Conservation (phyloP, 2,888 invertebrate species). For the Flexamia atlantica region DNA sequence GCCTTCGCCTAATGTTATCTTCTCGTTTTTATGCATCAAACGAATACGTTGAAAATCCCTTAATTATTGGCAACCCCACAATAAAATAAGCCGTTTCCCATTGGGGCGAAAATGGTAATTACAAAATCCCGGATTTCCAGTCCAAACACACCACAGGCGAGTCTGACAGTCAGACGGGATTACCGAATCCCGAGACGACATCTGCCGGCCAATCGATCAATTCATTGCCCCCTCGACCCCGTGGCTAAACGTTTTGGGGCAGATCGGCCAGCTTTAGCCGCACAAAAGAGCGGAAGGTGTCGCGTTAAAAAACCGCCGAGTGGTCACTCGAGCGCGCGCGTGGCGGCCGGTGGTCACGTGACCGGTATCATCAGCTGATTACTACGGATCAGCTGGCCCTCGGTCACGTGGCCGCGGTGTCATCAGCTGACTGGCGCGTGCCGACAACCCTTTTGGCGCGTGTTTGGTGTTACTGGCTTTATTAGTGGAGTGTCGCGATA, state of each 20-base stretch:
- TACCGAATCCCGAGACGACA: slow-evolving; percentile 38
- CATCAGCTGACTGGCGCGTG: slow-evolving; percentile 8
- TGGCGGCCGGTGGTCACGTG: slow-evolving; percentile 9
- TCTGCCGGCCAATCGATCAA: slow-evolving; percentile 55
- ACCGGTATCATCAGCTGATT: slow-evolving; percentile 41
- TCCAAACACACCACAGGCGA: slow-evolving; percentile 14
- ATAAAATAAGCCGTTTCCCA: background rate
- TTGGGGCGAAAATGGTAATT: slow-evolving; percentile 20
- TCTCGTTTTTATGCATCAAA: no score
- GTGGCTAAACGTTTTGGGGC: slow-evolving; percentile 35
- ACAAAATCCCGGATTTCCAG: slow-evolving; percentile 46
- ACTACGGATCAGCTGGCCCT: slow-evolving; percentile 13
- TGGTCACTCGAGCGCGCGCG: slow-evolving; percentile 50
- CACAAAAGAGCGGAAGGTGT: slow-evolving; percentile 42
- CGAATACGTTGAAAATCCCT: background rate
- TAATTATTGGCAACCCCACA: background rate
- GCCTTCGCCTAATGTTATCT: no score
- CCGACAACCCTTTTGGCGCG: slow-evolving; percentile 19
- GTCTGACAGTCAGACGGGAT: slow-evolving; percentile 33
- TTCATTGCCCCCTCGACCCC: slow-evolving; percentile 1
- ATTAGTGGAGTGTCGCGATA: background rate
- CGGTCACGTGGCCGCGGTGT: slow-evolving; percentile 42
- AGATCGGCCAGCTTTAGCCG: slow-evolving; percentile 25
- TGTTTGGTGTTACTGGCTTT: slow-evolving; percentile 13
- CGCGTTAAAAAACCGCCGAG: slow-evolving; percentile 35